A percentile compares a stretch with the other conserved stretches of the same genome.
phyloP scores from a whole-genome alignment of 2,113 vertebrate species.

The Halcyon malimbica region DNA sequence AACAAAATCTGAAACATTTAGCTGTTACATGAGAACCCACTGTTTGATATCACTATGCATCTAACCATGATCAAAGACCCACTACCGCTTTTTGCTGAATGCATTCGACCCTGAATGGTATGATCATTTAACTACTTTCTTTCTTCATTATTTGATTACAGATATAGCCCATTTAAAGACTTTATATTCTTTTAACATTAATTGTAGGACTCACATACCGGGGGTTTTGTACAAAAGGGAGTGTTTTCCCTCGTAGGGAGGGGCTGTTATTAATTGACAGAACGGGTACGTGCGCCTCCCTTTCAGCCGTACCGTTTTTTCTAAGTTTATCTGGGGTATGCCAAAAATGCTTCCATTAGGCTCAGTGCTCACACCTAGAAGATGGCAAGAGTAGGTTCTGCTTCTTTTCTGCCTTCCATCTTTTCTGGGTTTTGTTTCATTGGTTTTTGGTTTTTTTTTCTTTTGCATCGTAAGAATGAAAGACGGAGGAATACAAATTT shows the following conservation, averaged over 20 bases:
- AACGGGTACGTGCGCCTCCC: neutral
- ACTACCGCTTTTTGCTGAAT: conserved; percentile 76
- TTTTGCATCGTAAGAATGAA: neutral
- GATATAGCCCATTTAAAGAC: conserved; percentile 71
- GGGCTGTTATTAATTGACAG: conserved; percentile 51
- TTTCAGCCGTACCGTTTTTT: conserved; percentile 13
- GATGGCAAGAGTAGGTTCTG: neutral
- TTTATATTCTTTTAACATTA: conserved; percentile 71
- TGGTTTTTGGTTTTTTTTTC: neutral
- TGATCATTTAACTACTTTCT: conserved; percentile 74
- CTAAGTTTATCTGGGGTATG: conserved; percentile 16
- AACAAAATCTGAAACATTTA: conserved; percentile 83
- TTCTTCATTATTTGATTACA: conserved; percentile 80
- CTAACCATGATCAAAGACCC: conserved; percentile 82
- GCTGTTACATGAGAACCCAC: conserved; percentile 80
- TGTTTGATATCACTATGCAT: conserved; percentile 80
- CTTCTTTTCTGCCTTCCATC: neutral
- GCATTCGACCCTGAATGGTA: conserved; percentile 74
- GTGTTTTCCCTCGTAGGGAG: conserved; percentile 44
- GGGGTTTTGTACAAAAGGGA: conserved; percentile 60
- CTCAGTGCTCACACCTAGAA: neutral
- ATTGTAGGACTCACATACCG: conserved; percentile 71
- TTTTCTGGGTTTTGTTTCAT: no score
- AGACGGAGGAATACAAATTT: neutral
- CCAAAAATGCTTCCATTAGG: conserved; percentile 45